Percentiles rank a stretch among this genome's conserved stretches.
These are phyloP conservation scores for Mobula birostris DNA, from an alignment of 2,113 vertebrate genomes.

Conservation along the genomic window DNA sequence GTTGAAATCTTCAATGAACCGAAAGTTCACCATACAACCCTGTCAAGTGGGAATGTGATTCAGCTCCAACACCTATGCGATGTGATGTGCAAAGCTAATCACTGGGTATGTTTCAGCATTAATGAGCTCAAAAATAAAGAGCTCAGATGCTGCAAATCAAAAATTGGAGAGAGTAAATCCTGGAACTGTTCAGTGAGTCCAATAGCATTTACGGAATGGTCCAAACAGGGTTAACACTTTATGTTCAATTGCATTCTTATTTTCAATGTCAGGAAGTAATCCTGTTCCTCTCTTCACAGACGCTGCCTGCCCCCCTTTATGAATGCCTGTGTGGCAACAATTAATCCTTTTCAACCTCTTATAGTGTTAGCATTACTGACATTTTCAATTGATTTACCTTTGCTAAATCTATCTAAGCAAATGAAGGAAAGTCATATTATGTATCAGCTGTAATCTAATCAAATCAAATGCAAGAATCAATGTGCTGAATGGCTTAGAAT, in stretches of 20 bases:
- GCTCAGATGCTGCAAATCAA: too few relatives aligned
- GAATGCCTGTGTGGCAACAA: background rate
- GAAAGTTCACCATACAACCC: background rate
- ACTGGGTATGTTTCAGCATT: background rate
- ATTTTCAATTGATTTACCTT: background rate
- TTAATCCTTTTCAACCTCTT: background rate
- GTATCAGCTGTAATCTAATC: background rate
- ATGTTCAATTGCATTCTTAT: too few relatives aligned
- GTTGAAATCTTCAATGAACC: background rate
- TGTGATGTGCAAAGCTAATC: background rate
- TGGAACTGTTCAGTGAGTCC: too few relatives aligned
- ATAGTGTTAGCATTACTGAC: background rate
- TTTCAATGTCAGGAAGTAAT: too few relatives aligned
- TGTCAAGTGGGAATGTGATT: background rate
- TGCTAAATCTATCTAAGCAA: background rate
- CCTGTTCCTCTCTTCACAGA: too few relatives aligned
- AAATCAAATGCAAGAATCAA: background rate
- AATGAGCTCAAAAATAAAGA: too few relatives aligned
- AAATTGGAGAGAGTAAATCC: too few relatives aligned
- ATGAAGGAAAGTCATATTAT: background rate
- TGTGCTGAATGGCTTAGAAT: background rate
- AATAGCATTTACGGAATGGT: too few relatives aligned
- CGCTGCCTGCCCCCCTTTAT: background rate
- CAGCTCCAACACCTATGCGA: background rate
- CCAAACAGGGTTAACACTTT: too few relatives aligned